Conservation (phyloP, 2,113 vertebrate genomes). For the Egretta garzetta region DNA sequence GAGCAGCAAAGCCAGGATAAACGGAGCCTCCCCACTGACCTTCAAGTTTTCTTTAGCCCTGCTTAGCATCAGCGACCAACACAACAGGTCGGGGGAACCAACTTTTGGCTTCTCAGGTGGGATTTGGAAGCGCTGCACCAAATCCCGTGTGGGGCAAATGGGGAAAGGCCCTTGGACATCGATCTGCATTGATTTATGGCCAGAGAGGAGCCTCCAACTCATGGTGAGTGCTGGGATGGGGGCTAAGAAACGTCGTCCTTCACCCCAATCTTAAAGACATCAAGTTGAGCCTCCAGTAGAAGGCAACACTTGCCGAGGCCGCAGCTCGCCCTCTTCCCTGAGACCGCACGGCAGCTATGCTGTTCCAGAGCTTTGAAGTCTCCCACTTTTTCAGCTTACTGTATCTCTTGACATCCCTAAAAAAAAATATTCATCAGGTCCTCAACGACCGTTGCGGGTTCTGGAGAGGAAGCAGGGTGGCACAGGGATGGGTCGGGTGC, state of each 20-base stretch:
- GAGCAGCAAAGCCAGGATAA: not conserved
- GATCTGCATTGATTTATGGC: not conserved
- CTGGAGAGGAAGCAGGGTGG: not conserved
- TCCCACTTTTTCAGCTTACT: not conserved
- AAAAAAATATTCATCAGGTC: not conserved
- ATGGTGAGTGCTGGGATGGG: rapidly evolving
- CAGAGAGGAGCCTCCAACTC: not conserved
- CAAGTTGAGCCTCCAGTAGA: rapidly evolving
- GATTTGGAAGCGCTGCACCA: not conserved
- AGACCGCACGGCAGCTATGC: not conserved
- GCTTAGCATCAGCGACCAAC: not conserved
- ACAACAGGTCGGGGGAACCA: rapidly evolving
- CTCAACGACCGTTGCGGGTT: rapidly evolving
- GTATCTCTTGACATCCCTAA: not conserved
- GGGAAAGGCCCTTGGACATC: not conserved
- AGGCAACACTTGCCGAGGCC: not conserved
- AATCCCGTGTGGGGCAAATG: not conserved
- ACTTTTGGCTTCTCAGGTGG: not conserved
- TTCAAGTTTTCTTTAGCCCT: too few species aligned
- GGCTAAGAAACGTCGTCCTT: not conserved
- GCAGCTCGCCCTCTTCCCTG: not conserved
- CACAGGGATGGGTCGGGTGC: not conserved
- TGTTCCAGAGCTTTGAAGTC: not conserved
- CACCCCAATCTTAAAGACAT: rapidly evolving
- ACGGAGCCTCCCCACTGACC: not conserved